These are phyloP conservation scores for Paramuricea clavata DNA, from an alignment of 92 coral and sea anemone genomes.

Conservation along the genomic window DNA sequence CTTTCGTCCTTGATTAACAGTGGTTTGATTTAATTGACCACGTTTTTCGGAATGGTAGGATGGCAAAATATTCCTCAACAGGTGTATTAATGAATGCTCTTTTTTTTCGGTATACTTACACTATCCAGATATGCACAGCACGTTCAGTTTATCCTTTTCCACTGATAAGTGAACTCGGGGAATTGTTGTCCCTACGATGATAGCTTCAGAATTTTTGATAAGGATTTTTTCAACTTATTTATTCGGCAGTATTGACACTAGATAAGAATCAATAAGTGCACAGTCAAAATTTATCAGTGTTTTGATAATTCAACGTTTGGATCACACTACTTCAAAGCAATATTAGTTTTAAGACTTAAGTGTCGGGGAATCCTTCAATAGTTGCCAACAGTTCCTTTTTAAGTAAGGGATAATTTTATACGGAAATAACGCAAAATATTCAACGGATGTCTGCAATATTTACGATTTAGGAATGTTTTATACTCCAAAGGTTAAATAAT, in stretches of 20 bases:
- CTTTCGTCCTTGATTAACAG: not conserved
- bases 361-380: no score
- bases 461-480: no score
- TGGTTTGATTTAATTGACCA: not conserved
- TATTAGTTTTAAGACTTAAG: no score
- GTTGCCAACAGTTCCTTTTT: no score
- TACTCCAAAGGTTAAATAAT: no score
- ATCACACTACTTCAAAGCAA: not conserved
- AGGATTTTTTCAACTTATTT: not conserved
- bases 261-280: not conserved
- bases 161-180: not conserved
- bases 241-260: not conserved
- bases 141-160: not conserved
- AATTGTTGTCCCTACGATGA: not conserved
- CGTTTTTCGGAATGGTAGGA: no score
- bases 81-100: not conserved
- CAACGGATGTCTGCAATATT: not conserved
- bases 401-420: no score
- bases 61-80: no score
- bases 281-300: no score
- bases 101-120: not conserved
- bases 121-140: not conserved
- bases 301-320: no score
- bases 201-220: not conserved
- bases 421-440: not conserved